Conservation (phyloP, 2,113 vertebrate species). For the Dipodomys stephensi region DNA sequence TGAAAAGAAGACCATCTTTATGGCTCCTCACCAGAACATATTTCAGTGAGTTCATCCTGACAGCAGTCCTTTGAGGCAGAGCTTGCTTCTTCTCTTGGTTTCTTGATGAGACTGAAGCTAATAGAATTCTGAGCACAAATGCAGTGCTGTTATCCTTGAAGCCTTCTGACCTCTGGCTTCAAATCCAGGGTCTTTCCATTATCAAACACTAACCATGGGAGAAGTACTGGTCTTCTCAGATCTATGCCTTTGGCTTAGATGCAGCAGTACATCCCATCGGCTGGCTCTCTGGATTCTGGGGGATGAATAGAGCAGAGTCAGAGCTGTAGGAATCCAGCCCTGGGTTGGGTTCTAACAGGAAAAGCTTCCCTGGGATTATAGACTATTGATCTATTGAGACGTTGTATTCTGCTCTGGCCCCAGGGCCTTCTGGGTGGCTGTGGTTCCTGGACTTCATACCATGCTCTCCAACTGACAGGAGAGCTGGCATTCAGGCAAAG, state of each 20-base stretch:
- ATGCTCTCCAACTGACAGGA: neutral
- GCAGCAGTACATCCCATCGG: neutral
- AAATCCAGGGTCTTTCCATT: neutral
- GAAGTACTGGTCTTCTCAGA: neutral
- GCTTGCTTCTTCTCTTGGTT: neutral
- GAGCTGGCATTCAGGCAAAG: neutral
- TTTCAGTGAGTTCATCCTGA: neutral
- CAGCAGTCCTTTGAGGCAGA: neutral
- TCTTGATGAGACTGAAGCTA: neutral
- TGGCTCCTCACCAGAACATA: neutral
- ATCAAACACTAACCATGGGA: neutral
- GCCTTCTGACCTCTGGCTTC: neutral
- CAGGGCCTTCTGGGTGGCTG: too few relatives aligned
- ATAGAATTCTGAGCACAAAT: neutral
- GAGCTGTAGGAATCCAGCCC: neutral
- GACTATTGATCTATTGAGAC: neutral
- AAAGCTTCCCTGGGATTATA: neutral
- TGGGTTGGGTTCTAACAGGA: too few relatives aligned
- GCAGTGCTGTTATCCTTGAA: neutral
- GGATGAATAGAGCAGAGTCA: neutral
- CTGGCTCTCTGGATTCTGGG: neutral
- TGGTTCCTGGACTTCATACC: neutral
- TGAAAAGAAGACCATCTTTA: neutral
- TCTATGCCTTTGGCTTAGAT: neutral
- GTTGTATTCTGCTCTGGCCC: neutral